Evolutionary conservation across 1,140 invertebrate genomes (phyloP), one percentile per base, ranked within the genome.

Genomic region (Chrysomallon squamiferum): DNA sequence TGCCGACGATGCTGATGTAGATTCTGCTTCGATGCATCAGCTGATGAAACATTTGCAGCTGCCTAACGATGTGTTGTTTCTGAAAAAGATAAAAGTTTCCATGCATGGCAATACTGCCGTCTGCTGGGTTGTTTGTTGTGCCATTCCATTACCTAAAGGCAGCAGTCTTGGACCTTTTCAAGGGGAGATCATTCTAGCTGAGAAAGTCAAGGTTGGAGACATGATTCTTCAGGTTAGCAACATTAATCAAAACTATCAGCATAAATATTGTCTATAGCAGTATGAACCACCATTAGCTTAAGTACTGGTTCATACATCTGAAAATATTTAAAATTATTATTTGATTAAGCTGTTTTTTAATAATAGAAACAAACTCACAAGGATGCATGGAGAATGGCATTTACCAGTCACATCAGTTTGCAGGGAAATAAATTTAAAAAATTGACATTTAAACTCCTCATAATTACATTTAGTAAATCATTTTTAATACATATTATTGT

Each of bases 91-190:
- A 13, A 72, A 80, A 5, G 74, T 79, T 32, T 74, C 15, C 62
- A 69, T 65, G 47, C 72, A 60, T 45, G 68, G 59, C 29, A 71
- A 41, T 33, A 59, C 57, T 20, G 72, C 52, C 33, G 63, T 58
- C 62, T 60, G 76, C 25, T 81, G 73, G 63, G 69, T 77, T 9
- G 72, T 83, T 13, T 80, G 75, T 58, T 76, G 72, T 22, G 72
- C 73, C 15, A 78, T 77, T 32, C 72, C 74, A 15, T 38, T 83
- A 9, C 73, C 68, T 2, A 73, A 75, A 25, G 78, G 77, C 4
- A 71, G 73, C 7, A 68, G 70, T 45, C 70, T 83, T 11, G 81
- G 81, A 2, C 81, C 81, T 2, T 83, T 77, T 41, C 62, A 66
- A 57, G 77, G 74, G 29, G 70, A 79, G 47, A 60, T 76, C 30